Base-by-base conservation (phyloP, 2,888 invertebrate genomes). In the Steromphala cineraria region DNA sequence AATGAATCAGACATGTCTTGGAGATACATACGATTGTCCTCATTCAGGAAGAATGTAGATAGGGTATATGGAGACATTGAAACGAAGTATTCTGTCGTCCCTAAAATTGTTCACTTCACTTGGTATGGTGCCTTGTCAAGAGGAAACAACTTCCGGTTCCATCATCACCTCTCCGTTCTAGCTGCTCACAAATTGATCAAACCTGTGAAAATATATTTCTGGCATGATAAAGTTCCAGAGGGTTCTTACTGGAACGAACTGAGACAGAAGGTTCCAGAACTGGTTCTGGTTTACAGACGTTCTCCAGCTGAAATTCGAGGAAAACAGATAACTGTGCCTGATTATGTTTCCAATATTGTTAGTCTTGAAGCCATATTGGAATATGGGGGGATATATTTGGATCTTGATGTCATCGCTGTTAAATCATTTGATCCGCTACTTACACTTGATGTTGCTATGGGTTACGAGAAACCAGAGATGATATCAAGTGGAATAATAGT, bases 151-250 rank as follows among this genome's bases (percentile, higher is more conserved):
- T 67, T 67, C 28, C 21, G 28, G 10, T 67, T 67, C 19, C 67
- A 28, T 67, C 67, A 67, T 28, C 28, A 28, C 13, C 19, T 67
- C 13, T 28, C 67, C 7, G 28, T 67, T 67, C 31, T 67, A 17
- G 67, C 67, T 67, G 67, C 67, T 8, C 67, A 67, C 67, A 67
- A 24, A 67, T 67, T 67, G 13, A 67, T 67, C 2, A 67, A 67
- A 28, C 67, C 67, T 24, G 67, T 4, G 28, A 67, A 36, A 28
- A 67, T 67, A 19, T 67, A 28, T 28, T 67, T 67, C 24, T 67
- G 67, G 67, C n/a, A 31, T 19, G 67, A 67, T 28, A 67, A 3
- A 8, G n/a, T 67, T 67, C 67, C 67, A 36, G 4, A 67, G 28
- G 67, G 67, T 5, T 1, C 24, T 10, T 67, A 67, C 13, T 67